Percentiles rank a stretch among this genome's conserved stretches.
These are phyloP conservation scores for Biston stratarius DNA, from an alignment of 2,888 invertebrate genomes.

Conservation along the genomic window DNA sequence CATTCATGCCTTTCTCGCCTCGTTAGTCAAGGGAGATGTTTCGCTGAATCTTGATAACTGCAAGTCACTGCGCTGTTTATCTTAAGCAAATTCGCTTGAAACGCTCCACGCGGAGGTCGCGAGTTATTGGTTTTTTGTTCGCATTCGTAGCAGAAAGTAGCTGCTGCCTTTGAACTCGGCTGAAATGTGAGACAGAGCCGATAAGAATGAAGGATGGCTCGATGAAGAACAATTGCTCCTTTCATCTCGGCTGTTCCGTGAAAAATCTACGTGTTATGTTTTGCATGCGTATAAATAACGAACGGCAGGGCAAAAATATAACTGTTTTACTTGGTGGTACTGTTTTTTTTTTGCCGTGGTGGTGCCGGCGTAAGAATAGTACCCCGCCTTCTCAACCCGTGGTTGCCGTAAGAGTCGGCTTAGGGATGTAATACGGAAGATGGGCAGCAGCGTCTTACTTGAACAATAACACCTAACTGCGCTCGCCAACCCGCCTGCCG, in stretches of 20 bases:
- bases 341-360: too few species aligned
- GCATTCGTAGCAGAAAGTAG: constrained; percentile 13
- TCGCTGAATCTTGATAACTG: neutral
- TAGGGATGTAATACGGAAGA: too few species aligned
- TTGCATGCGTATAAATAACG: neutral
- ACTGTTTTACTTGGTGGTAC: too few species aligned
- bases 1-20: too few species aligned
- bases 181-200: constrained; percentile 13
- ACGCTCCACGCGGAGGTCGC: constrained; percentile 14
- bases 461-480: too few species aligned
- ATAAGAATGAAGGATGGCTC: constrained; percentile 19
- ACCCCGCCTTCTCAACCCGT: too few species aligned
- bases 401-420: too few species aligned
- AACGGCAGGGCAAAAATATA: neutral
- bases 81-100: constrained; percentile 22
- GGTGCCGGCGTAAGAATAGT: too few species aligned
- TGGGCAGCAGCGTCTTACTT: too few species aligned
- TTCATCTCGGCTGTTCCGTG: constrained; percentile 7
- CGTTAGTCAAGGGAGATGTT: neutral
- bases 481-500: too few species aligned
- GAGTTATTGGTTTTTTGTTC: constrained; percentile 23
- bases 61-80: constrained; percentile 4
- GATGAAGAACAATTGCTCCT: constrained; percentile 12
- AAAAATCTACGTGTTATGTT: constrained; percentile 4
- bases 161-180: constrained; percentile 18